These are phyloP conservation scores for Oryzias woworae DNA, from an alignment of 2,113 vertebrate genomes.

Conservation along the genomic window DNA sequence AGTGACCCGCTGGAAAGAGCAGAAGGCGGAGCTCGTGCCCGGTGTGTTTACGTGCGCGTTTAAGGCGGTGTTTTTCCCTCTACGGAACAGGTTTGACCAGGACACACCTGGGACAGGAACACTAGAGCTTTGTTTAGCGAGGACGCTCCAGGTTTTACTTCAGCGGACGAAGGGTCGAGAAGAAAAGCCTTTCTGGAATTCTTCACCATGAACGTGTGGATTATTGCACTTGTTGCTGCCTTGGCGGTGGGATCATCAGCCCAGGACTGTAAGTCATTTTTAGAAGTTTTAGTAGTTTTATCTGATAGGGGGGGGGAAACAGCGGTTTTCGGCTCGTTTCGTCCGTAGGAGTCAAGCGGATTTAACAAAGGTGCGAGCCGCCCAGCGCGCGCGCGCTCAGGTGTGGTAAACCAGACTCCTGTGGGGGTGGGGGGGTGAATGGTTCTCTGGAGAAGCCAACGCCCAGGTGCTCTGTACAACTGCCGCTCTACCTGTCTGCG, in stretches of 20 bases:
- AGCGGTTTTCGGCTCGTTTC: no score
- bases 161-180: conserved; percentile 10
- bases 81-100: conserved; percentile 67
- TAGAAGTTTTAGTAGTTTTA: not conserved
- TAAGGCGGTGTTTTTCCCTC: not conserved
- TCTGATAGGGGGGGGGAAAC: no score
- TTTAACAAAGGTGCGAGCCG: no score
- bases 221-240: not conserved
- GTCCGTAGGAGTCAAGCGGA: no score
- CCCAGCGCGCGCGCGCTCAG: no score
- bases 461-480: conserved; percentile 53
- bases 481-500: conserved; percentile 21
- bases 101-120: conserved; percentile 62
- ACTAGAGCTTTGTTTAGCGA: not conserved
- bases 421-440: conserved; percentile 58
- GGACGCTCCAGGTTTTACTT: conserved; percentile 15
- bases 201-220: conserved; percentile 53
- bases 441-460: conserved; percentile 57
- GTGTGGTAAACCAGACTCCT: not conserved
- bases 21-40: conserved; percentile 16
- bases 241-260: not conserved
- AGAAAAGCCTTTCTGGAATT: not conserved
- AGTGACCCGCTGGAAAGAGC: not conserved
- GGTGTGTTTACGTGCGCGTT: conserved; percentile 17
- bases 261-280: not conserved